Evolutionary conservation across 2,888 invertebrate species (phyloP).

Genomic region (Brachyopa scutellaris): DNA sequence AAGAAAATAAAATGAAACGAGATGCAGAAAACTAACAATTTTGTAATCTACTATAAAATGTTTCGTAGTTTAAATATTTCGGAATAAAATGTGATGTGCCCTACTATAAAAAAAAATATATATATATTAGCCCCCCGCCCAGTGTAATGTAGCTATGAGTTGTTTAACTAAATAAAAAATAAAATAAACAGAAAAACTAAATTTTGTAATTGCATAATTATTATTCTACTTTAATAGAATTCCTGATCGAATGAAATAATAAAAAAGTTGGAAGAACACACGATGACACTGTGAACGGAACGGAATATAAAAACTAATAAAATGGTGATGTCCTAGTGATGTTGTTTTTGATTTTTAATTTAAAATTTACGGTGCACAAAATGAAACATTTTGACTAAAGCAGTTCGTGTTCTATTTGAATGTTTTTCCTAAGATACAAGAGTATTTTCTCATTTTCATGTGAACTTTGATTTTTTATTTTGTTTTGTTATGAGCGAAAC

Average conservation of each 20-base stretch:
- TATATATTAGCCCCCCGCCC: conserved; percentile 11
- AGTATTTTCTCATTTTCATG: background rate
- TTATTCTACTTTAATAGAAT: conserved; percentile 31
- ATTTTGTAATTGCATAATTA: conserved; percentile 15
- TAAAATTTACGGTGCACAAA: conserved; percentile 19
- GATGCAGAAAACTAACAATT: conserved; percentile 64
- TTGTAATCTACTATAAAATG: conserved; percentile 47
- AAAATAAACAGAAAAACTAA: conserved; percentile 9
- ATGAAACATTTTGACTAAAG: conserved; percentile 13
- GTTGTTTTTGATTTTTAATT: conserved; percentile 4
- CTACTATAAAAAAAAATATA: conserved; percentile 29
- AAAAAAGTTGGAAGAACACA: conserved; percentile 8
- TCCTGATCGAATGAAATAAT: conserved; percentile 34
- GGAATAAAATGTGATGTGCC: conserved; percentile 61
- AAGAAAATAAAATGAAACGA: conserved; percentile 54
- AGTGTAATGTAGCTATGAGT: conserved; percentile 65
- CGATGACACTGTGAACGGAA: conserved; percentile 12
- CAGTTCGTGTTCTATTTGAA: conserved; percentile 14
- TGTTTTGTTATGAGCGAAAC: conserved; percentile 39
- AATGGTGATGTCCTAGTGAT: conserved; percentile 26
- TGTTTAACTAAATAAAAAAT: conserved; percentile 11
- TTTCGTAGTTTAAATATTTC: conserved; percentile 25
- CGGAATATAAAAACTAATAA: conserved; percentile 1
- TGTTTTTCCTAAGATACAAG: background rate
- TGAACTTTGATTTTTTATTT: conserved; percentile 2